Percentiles rank a stretch among this genome's conserved stretches.
Conservation (phyloP, 2,888 invertebrate species). For the Megaustenia siamemsis region DNA sequence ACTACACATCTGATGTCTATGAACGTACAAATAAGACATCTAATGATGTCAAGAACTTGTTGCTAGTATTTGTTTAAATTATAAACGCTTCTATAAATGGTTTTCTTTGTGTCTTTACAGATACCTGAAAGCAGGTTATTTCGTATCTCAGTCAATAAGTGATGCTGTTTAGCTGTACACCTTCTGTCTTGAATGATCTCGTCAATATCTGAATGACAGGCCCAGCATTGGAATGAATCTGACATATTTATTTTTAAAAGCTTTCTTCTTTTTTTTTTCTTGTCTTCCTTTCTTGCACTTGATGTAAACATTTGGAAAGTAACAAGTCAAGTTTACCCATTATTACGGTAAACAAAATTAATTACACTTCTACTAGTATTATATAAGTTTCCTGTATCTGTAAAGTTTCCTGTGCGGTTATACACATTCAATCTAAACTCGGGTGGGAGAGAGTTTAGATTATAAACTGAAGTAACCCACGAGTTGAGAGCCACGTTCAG, state of each 20-base stretch:
- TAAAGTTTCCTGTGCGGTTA: not conserved
- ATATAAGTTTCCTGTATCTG: not conserved
- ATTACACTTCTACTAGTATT: not conserved
- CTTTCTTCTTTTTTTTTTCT: too few species aligned
- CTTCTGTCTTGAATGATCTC: not conserved
- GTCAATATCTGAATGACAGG: not conserved
- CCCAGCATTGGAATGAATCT: not conserved
- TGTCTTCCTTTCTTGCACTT: too few species aligned
- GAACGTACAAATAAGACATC: too few species aligned
- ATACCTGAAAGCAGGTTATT: too few species aligned
- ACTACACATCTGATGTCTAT: too few species aligned
- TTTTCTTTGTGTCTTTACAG: too few species aligned
- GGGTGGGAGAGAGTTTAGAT: slow-evolving; percentile 62
- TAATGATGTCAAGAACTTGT: too few species aligned
- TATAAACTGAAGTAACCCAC: slow-evolving; percentile 82
- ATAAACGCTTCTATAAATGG: too few species aligned
- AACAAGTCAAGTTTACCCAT: too few species aligned
- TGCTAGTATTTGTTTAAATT: too few species aligned
- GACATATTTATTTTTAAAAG: not conserved
- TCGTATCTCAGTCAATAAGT: too few species aligned
- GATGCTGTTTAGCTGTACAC: not conserved
- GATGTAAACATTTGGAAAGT: too few species aligned
- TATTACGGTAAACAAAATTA: not conserved
- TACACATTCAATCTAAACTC: slow-evolving; percentile 53
- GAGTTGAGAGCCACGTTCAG: slow-evolving; percentile 88